These are phyloP conservation scores for Galerucella pusilla DNA, from an alignment of 2,888 invertebrate species.

Conservation along the genomic window DNA sequence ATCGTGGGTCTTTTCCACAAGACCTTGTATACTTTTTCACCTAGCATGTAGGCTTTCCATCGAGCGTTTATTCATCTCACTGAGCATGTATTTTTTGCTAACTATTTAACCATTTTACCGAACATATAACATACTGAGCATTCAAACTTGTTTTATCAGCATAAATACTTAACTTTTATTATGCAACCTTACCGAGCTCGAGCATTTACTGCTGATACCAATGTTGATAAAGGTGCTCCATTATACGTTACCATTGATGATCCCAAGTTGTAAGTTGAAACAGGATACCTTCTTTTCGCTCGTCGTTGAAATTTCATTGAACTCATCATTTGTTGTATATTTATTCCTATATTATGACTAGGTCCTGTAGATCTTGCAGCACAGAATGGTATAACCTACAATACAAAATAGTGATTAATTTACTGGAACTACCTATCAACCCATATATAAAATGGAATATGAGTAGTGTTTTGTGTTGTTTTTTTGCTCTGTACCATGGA, in stretches of 20 bases:
- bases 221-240: background rate
- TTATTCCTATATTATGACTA: conserved; percentile 73
- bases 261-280: background rate
- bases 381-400: conserved; percentile 66
- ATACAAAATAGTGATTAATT: background rate
- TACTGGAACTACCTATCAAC: no score
- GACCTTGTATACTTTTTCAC: no score
- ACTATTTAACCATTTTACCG: no score
- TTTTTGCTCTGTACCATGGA: no score
- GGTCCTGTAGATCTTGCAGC: conserved; percentile 71
- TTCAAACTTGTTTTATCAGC: background rate
- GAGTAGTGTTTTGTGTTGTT: no score
- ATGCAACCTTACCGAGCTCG: background rate
- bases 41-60: no score
- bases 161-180: background rate
- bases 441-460: no score
- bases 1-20: no score
- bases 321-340: conserved; percentile 68
- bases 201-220: conserved; percentile 4
- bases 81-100: no score
- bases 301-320: conserved; percentile 8
- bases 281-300: background rate
- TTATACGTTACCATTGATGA: background rate
- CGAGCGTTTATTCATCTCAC: no score
- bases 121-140: no score